Conservation (phyloP, 2,888 invertebrate species). For the Lissonota sp. region DNA sequence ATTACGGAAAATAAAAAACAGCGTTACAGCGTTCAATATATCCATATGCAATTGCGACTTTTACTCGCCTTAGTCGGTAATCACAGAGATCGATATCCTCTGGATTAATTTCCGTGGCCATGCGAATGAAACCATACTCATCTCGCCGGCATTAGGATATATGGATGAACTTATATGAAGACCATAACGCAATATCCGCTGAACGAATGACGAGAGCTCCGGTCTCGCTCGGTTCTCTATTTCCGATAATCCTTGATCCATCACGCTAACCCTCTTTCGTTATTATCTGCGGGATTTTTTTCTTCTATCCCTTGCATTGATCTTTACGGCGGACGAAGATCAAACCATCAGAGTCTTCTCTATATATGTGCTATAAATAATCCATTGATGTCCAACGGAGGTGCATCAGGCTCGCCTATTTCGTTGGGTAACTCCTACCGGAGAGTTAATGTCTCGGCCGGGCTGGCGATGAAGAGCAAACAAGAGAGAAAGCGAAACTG, state of each 20-base stretch:
- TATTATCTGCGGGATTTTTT: conserved; percentile 6
- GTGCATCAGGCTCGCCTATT: not conserved
- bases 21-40: too few species aligned
- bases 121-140: not conserved
- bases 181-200: conserved; percentile 17
- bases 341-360: conserved; percentile 50
- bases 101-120: not conserved
- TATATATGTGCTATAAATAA: not conserved
- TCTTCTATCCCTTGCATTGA: conserved; percentile 18
- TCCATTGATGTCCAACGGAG: not conserved
- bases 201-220: conserved; percentile 29
- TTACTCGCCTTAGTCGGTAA: too few species aligned
- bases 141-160: not conserved
- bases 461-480: conserved; percentile 3
- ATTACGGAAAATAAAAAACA: too few species aligned
- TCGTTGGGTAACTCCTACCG: conserved; percentile 37
- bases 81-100: not conserved
- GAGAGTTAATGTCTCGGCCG: conserved; percentile 51
- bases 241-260: conserved; percentile 55
- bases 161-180: not conserved
- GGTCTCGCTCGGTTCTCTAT: conserved; percentile 36
- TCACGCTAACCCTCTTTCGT: conserved; percentile 12
- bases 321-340: conserved; percentile 36
- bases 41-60: too few species aligned
- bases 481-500: not conserved